Evolutionary conservation across 1,140 invertebrate species (phyloP).

Genomic region (Magallana gigas): DNA sequence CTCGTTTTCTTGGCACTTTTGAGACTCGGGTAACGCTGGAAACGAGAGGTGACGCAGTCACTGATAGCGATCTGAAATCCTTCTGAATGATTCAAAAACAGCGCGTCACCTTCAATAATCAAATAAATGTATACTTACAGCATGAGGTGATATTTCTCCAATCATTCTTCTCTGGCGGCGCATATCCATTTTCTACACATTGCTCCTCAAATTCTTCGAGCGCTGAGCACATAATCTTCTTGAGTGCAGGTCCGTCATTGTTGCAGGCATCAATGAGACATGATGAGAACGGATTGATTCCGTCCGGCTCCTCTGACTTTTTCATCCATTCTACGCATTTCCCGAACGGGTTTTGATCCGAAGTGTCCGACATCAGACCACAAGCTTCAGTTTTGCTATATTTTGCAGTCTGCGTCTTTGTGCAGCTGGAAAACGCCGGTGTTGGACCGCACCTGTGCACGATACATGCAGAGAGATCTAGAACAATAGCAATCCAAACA

Average conservation of each 20-base stretch:
- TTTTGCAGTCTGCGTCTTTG: neutral
- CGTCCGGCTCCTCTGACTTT: neutral
- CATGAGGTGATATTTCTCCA: conserved; percentile 1
- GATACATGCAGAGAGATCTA: too few species aligned
- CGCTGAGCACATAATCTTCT: neutral
- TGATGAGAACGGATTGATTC: neutral
- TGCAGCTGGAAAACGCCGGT: too few species aligned
- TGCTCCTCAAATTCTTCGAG: neutral
- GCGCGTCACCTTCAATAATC: neutral
- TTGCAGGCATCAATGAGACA: conserved; percentile 14
- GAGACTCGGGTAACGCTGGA: neutral
- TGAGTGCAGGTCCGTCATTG: neutral
- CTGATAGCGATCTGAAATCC: too few species aligned
- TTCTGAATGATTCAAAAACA: too few species aligned
- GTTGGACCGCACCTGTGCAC: too few species aligned
- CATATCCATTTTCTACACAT: conserved; percentile 21
- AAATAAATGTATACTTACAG: neutral
- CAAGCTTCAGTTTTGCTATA: neutral
- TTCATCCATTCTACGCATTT: neutral
- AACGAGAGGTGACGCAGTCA: neutral
- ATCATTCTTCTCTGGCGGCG: conserved; percentile 2
- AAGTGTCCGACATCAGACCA: neutral
- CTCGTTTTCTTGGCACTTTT: conserved; percentile 5
- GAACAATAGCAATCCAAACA: too few species aligned
- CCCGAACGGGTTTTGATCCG: neutral